Evolutionary conservation across 2,113 vertebrate genomes (phyloP).

Genomic region (Oncorhynchus masou): DNA sequence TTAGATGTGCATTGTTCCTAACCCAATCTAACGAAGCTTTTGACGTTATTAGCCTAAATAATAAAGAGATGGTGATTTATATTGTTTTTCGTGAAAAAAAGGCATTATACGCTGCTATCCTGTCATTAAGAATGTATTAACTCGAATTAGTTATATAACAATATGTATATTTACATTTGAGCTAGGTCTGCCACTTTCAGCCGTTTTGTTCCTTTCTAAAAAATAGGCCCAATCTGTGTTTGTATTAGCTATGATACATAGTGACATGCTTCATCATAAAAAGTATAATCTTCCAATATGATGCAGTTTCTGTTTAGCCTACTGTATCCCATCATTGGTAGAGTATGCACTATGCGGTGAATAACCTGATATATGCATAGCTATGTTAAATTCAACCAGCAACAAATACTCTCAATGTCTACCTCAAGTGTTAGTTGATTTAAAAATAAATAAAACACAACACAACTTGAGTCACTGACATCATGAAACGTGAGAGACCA

Average conservation of each 20-base stretch:
- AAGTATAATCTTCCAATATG: background rate
- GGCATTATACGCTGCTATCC: conserved; percentile 90
- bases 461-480: background rate
- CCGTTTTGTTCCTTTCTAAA: conserved; percentile 32
- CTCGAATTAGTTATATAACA: conserved; percentile 91
- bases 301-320: too few species aligned
- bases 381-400: too few species aligned
- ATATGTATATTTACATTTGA: conserved; percentile 78
- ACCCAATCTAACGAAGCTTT: conserved; percentile 86
- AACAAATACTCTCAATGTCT: too few species aligned
- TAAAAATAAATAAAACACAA: background rate
- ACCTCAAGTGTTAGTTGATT: background rate
- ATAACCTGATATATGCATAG: too few species aligned
- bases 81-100: conserved; percentile 83
- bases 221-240: background rate
- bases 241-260: background rate
- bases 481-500: background rate
- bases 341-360: background rate
- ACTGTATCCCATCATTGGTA: background rate
- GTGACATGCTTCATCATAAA: background rate
- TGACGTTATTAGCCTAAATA: conserved; percentile 91
- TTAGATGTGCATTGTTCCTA: conserved; percentile 21
- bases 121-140: conserved; percentile 93
- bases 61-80: conserved; percentile 93
- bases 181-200: conserved; percentile 61